Evolutionary conservation across 2,888 invertebrate species (phyloP).

Genomic region (Steinernema scapterisci): DNA sequence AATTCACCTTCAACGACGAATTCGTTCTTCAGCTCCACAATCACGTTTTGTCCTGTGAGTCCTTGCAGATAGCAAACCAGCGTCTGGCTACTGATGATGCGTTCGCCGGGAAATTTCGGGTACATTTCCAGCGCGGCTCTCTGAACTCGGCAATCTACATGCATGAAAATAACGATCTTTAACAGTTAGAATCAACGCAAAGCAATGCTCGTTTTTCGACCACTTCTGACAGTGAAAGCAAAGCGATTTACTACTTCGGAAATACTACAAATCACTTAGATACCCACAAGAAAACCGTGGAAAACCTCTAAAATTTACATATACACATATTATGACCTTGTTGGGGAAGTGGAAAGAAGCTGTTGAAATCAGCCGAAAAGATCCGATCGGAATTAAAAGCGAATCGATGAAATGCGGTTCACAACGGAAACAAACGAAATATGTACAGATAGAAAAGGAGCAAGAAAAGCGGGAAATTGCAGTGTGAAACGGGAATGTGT

Average conservation of each 20-base stretch:
- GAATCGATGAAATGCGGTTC: slow-evolving; percentile 23
- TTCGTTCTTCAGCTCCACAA: slow-evolving; percentile 16
- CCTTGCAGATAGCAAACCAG: slow-evolving; percentile 20
- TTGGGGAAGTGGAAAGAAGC: too few species aligned
- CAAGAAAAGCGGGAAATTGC: not conserved
- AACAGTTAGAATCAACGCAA: not conserved
- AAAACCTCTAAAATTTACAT: too few species aligned
- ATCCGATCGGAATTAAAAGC: not conserved
- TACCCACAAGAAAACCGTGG: not conserved
- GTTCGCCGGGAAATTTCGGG: not conserved
- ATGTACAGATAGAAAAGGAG: slow-evolving; percentile 1
- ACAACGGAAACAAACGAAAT: not conserved
- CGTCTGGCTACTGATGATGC: not conserved
- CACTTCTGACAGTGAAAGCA: not conserved
- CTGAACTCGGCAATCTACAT: too few species aligned
- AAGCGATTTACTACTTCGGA: not conserved
- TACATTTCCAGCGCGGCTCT: not conserved
- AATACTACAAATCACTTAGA: not conserved
- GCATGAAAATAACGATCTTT: not conserved
- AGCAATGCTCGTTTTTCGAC: not conserved
- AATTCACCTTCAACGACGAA: not conserved
- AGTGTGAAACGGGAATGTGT: not conserved
- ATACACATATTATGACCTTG: too few species aligned
- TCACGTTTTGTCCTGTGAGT: slow-evolving; percentile 1
- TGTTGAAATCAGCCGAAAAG: not conserved